Base-by-base conservation (phyloP, 2,797 vertebrate species). In the Selene dorsalis region DNA sequence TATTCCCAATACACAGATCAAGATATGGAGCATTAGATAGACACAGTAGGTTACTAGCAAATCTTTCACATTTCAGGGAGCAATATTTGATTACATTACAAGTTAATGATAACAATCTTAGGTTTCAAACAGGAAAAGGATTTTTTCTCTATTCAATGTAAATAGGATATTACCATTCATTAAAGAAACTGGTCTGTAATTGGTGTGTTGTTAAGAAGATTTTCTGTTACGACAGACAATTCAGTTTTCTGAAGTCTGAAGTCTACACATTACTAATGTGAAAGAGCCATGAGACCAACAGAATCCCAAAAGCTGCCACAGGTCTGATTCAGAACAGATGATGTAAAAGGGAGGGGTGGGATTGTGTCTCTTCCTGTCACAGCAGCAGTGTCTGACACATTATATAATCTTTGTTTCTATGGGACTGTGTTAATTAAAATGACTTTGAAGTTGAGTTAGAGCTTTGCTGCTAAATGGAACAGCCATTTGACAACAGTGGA, bases 381-480 rank as follows among this genome's bases (percentile, higher is more conserved):
- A 66, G 10, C 77, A 80, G 61, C 55, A 60, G 61, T 17, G 80
- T 84, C 75, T 82, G 69, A 80, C 65, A 78, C 67, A 4, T 88
- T 83, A 83, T 67, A 78, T 69, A 83, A 68, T 41, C 73, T 70
- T 80, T 80, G 86, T 89, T 90, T 86, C 38, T 61, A 53, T 56
- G 60, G 48, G 70, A 52, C 24, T 28, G 59, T 80, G 83, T 77
- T 77, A 75, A 89, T 77, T 88, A 83, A 87, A 88, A 72, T 10
- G 6, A 75, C 91, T 88, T 87, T 88, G 73, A 89, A 87, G 73
- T 76, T 57, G 41, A 85, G 77, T 83, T 75, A 74, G 78, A 83
- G 82, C 72, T 57, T 39, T 24, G 83, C 9, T 62, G 70, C 69
- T 72, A 85, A 87, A 91, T 78, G 58, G 9, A 78, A 72, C 56